A percentile compares a stretch with the other conserved stretches of the same genome.
These are phyloP conservation scores for Nemurella pictetii DNA, from an alignment of 2,888 invertebrate genomes.

Conservation along the genomic window DNA sequence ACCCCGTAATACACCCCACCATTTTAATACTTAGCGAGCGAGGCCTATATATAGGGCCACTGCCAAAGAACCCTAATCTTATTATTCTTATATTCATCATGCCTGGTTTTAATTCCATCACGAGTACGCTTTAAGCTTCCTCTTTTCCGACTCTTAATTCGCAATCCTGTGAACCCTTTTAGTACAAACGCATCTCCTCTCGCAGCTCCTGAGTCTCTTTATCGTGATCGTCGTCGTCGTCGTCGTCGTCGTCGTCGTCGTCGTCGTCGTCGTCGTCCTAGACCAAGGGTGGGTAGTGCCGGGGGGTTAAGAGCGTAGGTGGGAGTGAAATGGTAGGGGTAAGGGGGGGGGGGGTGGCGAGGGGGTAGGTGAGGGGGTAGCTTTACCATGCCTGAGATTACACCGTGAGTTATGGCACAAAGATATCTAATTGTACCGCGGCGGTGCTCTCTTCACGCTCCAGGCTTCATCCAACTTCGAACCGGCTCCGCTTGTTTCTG, in stretches of 20 bases:
- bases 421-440: conserved; percentile 59
- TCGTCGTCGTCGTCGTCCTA: conserved; percentile 24
- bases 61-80: conserved; percentile 30
- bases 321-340: conserved; percentile 33
- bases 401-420: conserved; percentile 62
- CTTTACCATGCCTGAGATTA: conserved; percentile 58
- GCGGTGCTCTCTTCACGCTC: conserved; percentile 36
- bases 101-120: conserved; percentile 38
- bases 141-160: conserved; percentile 37
- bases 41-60: conserved; percentile 9
- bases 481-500: conserved; percentile 36
- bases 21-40: conserved; percentile 3
- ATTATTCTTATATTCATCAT: conserved; percentile 34
- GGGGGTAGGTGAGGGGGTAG: conserved; percentile 45
- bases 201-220: conserved; percentile 17
- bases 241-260: not conserved
- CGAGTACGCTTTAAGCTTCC: conserved; percentile 32
- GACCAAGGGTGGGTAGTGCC: not conserved
- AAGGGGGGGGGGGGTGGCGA: conserved; percentile 38
- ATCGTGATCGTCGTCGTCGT: conserved; percentile 18
- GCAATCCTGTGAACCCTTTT: conserved; percentile 32
- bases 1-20: not conserved
- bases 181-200: conserved; percentile 28
- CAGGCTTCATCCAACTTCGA: conserved; percentile 28
- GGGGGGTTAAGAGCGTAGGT: conserved; percentile 36